phyloP scores from a whole-genome alignment of 2,888 invertebrate species.

The Polymixis flavicincta region DNA sequence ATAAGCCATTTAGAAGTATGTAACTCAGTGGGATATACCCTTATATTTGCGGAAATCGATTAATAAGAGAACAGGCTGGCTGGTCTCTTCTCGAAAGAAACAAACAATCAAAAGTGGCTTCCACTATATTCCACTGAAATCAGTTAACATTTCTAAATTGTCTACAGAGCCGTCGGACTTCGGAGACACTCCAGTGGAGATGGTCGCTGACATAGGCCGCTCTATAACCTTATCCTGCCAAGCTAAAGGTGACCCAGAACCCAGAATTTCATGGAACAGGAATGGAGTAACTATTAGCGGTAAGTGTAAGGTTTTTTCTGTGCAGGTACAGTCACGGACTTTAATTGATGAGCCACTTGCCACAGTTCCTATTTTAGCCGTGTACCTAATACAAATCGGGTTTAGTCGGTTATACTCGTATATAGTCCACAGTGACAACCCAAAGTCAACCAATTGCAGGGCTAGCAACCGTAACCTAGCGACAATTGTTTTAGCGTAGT shows the following conservation, averaged over 20 bases:
- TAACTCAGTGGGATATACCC: not conserved
- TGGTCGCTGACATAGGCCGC: conserved; percentile 77
- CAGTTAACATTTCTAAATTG: not conserved
- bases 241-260: conserved; percentile 83
- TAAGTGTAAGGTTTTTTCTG: conserved; percentile 51
- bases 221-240: conserved; percentile 83
- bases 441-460: too few species aligned
- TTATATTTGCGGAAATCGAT: not conserved
- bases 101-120: not conserved
- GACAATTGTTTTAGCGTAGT: too few species aligned
- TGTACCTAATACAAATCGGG: too few species aligned
- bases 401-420: too few species aligned
- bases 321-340: too few species aligned
- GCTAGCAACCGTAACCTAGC: too few species aligned
- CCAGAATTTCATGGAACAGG: conserved; percentile 78
- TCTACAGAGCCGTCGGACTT: conserved; percentile 80
- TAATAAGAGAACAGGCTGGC: too few species aligned
- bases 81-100: not conserved
- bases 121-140: not conserved
- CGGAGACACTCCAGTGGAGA: conserved; percentile 74
- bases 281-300: conserved; percentile 76
- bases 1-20: too few species aligned
- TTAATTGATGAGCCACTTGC: too few species aligned
- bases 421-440: too few species aligned
- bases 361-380: too few species aligned